phyloP scores from a whole-genome alignment of 1,140 invertebrate genomes.

The Aphelinus atriplicis region DNA sequence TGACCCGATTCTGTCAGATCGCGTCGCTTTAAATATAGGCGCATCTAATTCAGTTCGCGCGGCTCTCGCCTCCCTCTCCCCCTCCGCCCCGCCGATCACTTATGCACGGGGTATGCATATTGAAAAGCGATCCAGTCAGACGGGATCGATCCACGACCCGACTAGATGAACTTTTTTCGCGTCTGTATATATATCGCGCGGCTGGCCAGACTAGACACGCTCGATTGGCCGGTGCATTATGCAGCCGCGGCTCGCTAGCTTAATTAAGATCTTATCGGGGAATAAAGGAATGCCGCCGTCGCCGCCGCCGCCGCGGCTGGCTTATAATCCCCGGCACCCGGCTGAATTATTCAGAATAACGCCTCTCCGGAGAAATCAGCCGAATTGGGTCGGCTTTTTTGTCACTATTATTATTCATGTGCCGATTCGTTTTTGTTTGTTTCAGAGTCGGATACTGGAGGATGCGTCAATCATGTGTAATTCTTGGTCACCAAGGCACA shows the following conservation, averaged over 20 bases:
- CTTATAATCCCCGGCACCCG: no score
- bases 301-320: no score
- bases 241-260: no score
- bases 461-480: conserved; percentile 89
- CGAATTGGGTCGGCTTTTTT: no score
- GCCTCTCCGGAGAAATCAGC: no score
- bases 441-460: conserved; percentile 87
- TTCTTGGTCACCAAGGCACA: conserved; percentile 87
- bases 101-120: conserved; percentile 14
- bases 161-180: neutral
- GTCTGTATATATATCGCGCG: neutral
- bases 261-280: no score
- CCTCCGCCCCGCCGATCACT: conserved; percentile 9
- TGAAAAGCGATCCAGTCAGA: neutral
- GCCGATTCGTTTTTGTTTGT: conserved; percentile 59
- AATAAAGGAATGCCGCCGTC: no score
- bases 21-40: conserved; percentile 58
- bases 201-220: no score
- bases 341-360: no score
- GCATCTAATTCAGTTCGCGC: conserved; percentile 24
- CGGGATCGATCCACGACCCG: no score
- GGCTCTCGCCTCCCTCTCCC: no score
- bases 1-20: conserved; percentile 63
- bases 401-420: neutral
- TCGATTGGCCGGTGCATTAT: no score